Percentiles rank a stretch among this genome's conserved stretches.
Conservation (phyloP, 2,888 invertebrate species). For the Mechanitis mazaeus region DNA sequence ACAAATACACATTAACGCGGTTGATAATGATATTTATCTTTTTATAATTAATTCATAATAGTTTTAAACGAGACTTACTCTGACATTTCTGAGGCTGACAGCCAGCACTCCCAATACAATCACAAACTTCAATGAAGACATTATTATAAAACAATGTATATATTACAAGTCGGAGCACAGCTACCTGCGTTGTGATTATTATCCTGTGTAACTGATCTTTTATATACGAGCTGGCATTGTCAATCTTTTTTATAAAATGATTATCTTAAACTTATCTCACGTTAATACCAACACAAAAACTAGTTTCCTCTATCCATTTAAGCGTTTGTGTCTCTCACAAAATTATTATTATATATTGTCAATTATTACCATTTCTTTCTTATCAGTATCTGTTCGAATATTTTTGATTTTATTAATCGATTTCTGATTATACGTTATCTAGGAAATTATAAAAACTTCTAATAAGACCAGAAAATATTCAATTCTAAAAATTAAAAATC, state of each 20-base stretch:
- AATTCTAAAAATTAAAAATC: too few relatives aligned
- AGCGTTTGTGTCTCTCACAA: too few relatives aligned
- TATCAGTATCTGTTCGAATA: too few relatives aligned
- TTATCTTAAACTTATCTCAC: slow-evolving; percentile 22
- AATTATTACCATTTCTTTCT: too few relatives aligned
- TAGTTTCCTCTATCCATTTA: too few relatives aligned
- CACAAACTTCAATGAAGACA: slow-evolving; percentile 21
- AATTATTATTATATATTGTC: too few relatives aligned
- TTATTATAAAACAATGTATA: slow-evolving; percentile 16
- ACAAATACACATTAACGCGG: too few relatives aligned
- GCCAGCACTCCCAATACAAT: slow-evolving; percentile 29
- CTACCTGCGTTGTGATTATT: slow-evolving; percentile 18
- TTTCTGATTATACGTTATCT: too few relatives aligned
- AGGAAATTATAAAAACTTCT: too few relatives aligned
- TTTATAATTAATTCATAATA: neutral
- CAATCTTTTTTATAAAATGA: slow-evolving; percentile 22
- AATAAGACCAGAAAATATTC: too few relatives aligned
- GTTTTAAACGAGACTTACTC: slow-evolving; percentile 28
- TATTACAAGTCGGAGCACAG: slow-evolving; percentile 17
- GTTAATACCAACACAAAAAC: too few relatives aligned
- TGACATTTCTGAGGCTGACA: slow-evolving; percentile 28
- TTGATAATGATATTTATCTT: neutral
- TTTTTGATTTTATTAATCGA: too few relatives aligned
- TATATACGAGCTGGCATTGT: slow-evolving; percentile 32
- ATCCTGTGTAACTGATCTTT: slow-evolving; percentile 15